These are phyloP conservation scores for Bujurquina vittata DNA, from an alignment of 2,113 vertebrate species.

Conservation along the genomic window DNA sequence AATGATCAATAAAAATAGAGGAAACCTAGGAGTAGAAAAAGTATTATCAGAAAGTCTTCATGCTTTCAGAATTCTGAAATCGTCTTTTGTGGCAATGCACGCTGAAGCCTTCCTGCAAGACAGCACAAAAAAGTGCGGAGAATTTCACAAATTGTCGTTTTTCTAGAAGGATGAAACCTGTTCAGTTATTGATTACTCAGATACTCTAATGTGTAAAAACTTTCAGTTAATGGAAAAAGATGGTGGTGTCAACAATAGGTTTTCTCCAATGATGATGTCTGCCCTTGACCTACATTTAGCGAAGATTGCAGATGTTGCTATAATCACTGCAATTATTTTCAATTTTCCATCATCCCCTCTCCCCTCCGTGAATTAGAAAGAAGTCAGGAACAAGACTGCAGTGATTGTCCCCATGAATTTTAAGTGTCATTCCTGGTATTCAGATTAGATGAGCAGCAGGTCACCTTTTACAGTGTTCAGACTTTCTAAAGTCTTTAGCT, in stretches of 20 bases:
- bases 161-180: neutral
- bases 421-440: slow-evolving; percentile 62
- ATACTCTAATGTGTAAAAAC: neutral
- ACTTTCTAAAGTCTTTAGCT: slow-evolving; percentile 63
- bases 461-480: slow-evolving; percentile 68
- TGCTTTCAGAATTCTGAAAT: neutral
- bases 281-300: slow-evolving; percentile 65
- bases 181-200: neutral
- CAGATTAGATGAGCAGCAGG: slow-evolving; percentile 63
- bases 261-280: slow-evolving; percentile 34
- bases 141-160: neutral
- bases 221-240: slow-evolving; percentile 26
- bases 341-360: slow-evolving; percentile 62
- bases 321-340: slow-evolving; percentile 74
- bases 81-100: neutral
- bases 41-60: neutral
- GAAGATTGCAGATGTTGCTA: slow-evolving; percentile 62
- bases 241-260: neutral
- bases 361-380: slow-evolving; percentile 62
- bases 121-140: neutral
- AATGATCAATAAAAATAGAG: slow-evolving; percentile 4
- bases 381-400: slow-evolving; percentile 47
- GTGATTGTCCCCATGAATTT: slow-evolving; percentile 63
- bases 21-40: neutral
- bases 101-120: neutral